A percentile compares a stretch with the other conserved stretches of the same genome.
Evolutionary conservation across 2,888 invertebrate species (phyloP).

Genomic region (Neocrepidodera transversa): DNA sequence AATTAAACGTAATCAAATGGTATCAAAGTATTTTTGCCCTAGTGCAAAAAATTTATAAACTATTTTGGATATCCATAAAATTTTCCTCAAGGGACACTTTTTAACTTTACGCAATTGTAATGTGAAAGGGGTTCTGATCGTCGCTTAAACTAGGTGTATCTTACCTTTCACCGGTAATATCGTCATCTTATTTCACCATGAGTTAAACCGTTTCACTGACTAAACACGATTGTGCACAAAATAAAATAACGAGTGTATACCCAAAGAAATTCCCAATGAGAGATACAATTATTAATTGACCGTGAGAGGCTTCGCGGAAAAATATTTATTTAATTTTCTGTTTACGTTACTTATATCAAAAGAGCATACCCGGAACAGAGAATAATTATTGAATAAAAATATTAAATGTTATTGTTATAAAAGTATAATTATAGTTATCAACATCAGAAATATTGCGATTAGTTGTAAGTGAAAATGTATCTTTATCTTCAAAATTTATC

Average conservation of each 20-base stretch:
- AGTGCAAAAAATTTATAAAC: too few species aligned
- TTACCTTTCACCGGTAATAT: conserved; percentile 13
- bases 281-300: conserved; percentile 2
- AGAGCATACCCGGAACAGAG: not conserved
- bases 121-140: too few species aligned
- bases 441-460: too few species aligned
- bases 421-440: too few species aligned
- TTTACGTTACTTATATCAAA: not conserved
- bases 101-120: too few species aligned
- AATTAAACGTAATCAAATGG: too few species aligned
- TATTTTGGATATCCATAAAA: too few species aligned
- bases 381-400: not conserved
- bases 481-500: too few species aligned
- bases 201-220: conserved; percentile 11
- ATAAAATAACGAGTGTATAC: not conserved
- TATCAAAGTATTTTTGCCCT: too few species aligned
- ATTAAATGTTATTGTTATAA: too few species aligned
- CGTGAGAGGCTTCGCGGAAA: conserved; percentile 7
- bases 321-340: conserved; percentile 1
- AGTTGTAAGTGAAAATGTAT: too few species aligned
- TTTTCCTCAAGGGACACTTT: too few species aligned
- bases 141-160: not conserved
- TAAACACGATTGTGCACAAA: conserved; percentile 12
- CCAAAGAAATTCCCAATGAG: conserved; percentile 4
- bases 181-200: conserved; percentile 4